A percentile compares a stretch with the other conserved stretches of the same genome.
Conservation (phyloP, 2,888 invertebrate species). For the Cheilosia vernalis region DNA sequence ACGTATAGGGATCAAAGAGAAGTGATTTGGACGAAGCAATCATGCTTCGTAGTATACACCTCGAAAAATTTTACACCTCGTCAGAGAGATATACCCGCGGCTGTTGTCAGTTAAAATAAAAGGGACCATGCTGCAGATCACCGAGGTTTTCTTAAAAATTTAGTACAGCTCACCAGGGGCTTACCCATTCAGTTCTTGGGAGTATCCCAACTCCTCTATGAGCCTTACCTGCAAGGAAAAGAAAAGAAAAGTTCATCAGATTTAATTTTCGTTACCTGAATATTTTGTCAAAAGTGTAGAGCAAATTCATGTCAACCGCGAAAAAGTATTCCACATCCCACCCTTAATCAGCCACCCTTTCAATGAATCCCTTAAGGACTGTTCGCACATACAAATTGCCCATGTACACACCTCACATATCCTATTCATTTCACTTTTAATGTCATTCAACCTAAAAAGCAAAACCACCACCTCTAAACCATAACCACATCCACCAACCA, state of each 20-base stretch:
- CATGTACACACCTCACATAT: slow-evolving; percentile 4
- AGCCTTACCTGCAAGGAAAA: slow-evolving; percentile 50
- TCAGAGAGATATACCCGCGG: too few species aligned
- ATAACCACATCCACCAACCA: slow-evolving; percentile 1
- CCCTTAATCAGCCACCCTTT: background rate
- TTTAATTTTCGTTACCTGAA: background rate
- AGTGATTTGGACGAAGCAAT: too few species aligned
- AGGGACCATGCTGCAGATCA: too few species aligned
- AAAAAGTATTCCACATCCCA: background rate
- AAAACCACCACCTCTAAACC: background rate
- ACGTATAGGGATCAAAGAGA: too few species aligned
- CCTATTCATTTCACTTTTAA: slow-evolving; percentile 31
- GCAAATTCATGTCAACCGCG: background rate
- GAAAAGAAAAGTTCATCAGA: background rate
- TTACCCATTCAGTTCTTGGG: background rate
- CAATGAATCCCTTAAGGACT: background rate
- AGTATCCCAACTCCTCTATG: background rate
- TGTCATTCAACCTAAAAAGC: slow-evolving; percentile 33
- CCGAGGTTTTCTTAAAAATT: background rate
- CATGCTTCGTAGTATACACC: too few species aligned
- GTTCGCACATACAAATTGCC: background rate
- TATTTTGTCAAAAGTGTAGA: too few species aligned
- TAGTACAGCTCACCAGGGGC: background rate
- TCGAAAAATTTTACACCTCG: too few species aligned
- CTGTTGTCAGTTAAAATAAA: too few species aligned